phyloP scores from a whole-genome alignment of 1,140 invertebrate genomes.

The Harpegnathos saltator region DNA sequence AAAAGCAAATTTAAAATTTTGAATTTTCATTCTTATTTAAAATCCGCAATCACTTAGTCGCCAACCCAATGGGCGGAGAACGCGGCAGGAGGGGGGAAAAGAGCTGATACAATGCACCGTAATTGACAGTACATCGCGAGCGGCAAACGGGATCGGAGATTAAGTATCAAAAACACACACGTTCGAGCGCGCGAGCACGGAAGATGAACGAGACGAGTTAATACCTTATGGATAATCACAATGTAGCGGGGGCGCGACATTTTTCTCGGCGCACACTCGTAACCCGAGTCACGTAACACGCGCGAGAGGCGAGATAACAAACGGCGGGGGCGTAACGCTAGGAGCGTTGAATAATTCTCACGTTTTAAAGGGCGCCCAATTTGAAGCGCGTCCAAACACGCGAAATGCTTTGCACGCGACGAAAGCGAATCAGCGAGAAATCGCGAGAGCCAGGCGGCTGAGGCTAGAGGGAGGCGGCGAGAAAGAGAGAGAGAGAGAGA shows the following conservation, averaged over 20 bases:
- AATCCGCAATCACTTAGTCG: too few relatives aligned
- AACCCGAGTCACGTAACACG: slow-evolving; percentile 61
- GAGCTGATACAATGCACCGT: not conserved
- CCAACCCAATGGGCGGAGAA: too few relatives aligned
- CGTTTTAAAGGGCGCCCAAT: slow-evolving; percentile 62
- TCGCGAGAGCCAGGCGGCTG: not conserved
- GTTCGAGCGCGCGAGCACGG: not conserved
- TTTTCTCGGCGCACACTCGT: slow-evolving; percentile 41
- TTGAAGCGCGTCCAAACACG: slow-evolving; percentile 49
- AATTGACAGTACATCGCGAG: too few relatives aligned
- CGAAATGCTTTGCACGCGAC: slow-evolving; percentile 55
- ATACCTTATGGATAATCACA: slow-evolving; percentile 55
- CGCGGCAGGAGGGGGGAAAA: not conserved
- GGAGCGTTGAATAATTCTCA: slow-evolving; percentile 62
- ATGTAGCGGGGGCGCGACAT: slow-evolving; percentile 52
- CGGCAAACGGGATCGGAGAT: not conserved
- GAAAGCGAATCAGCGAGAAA: slow-evolving; percentile 4
- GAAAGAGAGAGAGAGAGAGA: not conserved
- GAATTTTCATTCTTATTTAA: too few relatives aligned
- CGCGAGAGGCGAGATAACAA: slow-evolving; percentile 55
- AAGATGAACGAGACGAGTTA: slow-evolving; percentile 26
- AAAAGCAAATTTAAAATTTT: too few relatives aligned
- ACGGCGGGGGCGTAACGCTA: slow-evolving; percentile 38
- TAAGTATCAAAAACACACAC: slow-evolving; percentile 1
- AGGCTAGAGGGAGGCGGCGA: not conserved